phyloP scores from a whole-genome alignment of 1,140 invertebrate species.

The Lamellibrachia luymesi region DNA sequence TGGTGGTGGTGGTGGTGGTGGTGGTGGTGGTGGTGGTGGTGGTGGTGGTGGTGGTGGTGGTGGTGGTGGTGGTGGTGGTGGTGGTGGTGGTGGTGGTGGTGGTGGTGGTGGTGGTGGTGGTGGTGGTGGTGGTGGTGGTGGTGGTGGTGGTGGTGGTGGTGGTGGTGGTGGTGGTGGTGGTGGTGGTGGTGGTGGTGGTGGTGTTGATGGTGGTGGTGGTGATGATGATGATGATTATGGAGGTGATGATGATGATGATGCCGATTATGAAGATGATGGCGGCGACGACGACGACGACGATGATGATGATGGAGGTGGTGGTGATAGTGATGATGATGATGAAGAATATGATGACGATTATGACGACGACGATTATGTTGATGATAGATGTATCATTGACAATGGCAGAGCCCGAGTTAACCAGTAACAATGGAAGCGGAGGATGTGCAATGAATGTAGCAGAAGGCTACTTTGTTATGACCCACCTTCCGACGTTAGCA shows the following conservation, averaged over 20 bases:
- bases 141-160: too few relatives aligned
- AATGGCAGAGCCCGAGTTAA: too few relatives aligned
- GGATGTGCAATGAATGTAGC: neutral
- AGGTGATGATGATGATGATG: neutral
- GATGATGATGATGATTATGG: neutral
- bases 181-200: neutral
- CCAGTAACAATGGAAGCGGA: neutral
- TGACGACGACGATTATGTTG: neutral
- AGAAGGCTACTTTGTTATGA: neutral
- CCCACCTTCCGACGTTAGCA: neutral
- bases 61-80: too few relatives aligned
- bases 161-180: too few relatives aligned
- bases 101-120: too few relatives aligned
- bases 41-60: too few relatives aligned
- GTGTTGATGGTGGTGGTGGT: neutral
- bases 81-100: too few relatives aligned
- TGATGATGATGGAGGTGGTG: neutral
- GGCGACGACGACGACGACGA: neutral
- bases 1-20: too few relatives aligned
- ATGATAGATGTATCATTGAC: too few relatives aligned
- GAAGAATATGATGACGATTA: neutral
- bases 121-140: too few relatives aligned
- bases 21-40: too few relatives aligned
- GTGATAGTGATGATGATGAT: neutral
- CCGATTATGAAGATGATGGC: neutral